These are phyloP conservation scores for Puma concolor DNA, from an alignment of 2,113 vertebrate genomes.

Conservation along the genomic window DNA sequence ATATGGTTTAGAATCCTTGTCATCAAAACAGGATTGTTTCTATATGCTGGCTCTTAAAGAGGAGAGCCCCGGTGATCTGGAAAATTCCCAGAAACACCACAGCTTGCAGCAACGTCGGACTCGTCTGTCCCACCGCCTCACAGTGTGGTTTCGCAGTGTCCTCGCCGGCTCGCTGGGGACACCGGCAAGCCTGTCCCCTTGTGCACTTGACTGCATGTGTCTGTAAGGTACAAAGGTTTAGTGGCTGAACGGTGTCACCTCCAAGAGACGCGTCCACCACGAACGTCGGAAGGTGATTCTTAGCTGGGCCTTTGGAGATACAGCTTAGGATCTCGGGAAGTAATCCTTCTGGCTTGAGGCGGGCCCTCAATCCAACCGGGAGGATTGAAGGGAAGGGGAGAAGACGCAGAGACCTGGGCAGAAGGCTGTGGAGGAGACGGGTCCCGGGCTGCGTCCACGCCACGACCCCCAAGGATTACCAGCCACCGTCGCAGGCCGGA, in stretches of 20 bases:
- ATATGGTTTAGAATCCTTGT: neutral
- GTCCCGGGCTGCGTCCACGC: neutral
- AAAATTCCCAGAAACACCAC: rapidly evolving
- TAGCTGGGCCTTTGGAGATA: neutral
- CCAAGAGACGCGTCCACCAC: neutral
- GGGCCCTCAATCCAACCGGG: too few relatives aligned
- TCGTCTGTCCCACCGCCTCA: rapidly evolving
- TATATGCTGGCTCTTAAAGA: neutral
- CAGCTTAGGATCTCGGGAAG: rapidly evolving
- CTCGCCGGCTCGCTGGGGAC: rapidly evolving
- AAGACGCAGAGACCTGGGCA: rapidly evolving
- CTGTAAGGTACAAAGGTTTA: rapidly evolving
- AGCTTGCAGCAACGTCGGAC: neutral
- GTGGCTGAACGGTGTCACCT: neutral
- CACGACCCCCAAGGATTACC: rapidly evolving
- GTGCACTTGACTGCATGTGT: rapidly evolving
- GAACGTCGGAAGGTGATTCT: neutral
- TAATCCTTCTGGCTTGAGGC: neutral
- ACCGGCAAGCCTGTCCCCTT: rapidly evolving
- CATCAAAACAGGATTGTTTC: neutral
- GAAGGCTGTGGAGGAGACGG: rapidly evolving
- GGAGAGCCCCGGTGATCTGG: neutral
- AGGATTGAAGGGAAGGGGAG: rapidly evolving
- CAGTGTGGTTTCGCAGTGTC: rapidly evolving
- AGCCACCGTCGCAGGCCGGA: rapidly evolving